Conservation (phyloP, 2,113 vertebrate genomes). For the Thinocorus orbignyianus region DNA sequence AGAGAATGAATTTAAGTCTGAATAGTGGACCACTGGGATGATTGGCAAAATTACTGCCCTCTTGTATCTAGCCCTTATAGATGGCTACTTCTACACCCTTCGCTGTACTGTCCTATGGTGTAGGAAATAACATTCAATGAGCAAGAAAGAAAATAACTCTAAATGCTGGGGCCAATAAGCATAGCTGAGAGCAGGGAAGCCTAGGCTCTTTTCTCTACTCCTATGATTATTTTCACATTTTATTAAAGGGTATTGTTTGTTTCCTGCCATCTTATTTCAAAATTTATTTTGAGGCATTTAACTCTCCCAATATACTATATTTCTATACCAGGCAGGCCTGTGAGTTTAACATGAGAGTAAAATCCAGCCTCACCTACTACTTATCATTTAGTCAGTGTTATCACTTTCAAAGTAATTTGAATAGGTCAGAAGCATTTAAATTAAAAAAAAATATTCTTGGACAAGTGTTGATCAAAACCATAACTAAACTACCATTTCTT, state of each 20-base stretch:
- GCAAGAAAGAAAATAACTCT: neutral
- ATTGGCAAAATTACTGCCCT: neutral
- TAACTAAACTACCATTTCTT: neutral
- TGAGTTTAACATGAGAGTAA: neutral
- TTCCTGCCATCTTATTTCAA: neutral
- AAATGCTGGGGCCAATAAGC: neutral
- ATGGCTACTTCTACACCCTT: neutral
- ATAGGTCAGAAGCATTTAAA: neutral
- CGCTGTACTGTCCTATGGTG: neutral
- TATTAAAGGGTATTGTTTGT: neutral
- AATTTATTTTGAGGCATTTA: neutral
- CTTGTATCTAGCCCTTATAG: neutral
- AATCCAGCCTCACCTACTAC: neutral
- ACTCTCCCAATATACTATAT: neutral
- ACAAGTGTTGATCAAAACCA: neutral
- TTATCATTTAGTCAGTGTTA: neutral
- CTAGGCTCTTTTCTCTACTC: neutral
- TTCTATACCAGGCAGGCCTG: neutral
- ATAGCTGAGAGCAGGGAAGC: neutral
- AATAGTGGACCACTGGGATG: too few relatives aligned
- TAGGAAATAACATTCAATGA: neutral
- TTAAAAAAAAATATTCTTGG: neutral
- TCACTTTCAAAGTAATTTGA: neutral
- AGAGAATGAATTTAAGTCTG: neutral
- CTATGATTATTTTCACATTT: neutral